phyloP scores from a whole-genome alignment of 2,113 vertebrate species.

The Gallinago paraguaiae region DNA sequence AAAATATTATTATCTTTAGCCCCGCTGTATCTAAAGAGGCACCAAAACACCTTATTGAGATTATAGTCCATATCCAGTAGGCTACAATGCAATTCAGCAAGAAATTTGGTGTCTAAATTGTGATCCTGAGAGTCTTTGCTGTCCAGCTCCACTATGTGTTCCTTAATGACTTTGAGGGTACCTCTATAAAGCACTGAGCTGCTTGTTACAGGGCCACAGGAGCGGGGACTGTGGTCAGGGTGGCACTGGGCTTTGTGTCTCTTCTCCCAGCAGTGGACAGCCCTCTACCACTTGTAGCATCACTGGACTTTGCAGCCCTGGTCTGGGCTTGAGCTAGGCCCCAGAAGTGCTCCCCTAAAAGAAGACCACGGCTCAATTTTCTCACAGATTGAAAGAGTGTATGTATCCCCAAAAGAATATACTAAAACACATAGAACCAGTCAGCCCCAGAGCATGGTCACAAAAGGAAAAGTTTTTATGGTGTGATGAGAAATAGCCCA shows the following conservation, averaged over 20 bases:
- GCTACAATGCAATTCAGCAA: not conserved
- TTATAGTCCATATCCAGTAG: not conserved
- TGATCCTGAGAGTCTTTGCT: not conserved
- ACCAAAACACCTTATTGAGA: not conserved
- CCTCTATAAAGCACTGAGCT: not conserved
- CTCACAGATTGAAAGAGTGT: not conserved
- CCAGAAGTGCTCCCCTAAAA: not conserved
- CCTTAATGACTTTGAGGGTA: not conserved
- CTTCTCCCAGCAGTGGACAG: not conserved
- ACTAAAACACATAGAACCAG: not conserved
- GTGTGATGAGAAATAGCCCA: not conserved
- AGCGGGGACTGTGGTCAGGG: not conserved
- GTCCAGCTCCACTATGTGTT: not conserved
- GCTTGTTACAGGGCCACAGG: not conserved
- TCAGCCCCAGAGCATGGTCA: rapidly evolving
- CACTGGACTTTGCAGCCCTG: not conserved
- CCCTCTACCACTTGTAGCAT: not conserved
- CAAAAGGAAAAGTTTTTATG: not conserved
- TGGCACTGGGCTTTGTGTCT: not conserved
- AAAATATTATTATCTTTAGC: not conserved
- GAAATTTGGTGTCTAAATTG: not conserved
- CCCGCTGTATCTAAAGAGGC: not conserved
- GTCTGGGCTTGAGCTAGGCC: not conserved
- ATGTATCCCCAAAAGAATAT: not conserved
- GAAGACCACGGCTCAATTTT: not conserved